Base-by-base conservation (phyloP, 2,797 vertebrate species). In the Neosilurus mollespiculum region DNA sequence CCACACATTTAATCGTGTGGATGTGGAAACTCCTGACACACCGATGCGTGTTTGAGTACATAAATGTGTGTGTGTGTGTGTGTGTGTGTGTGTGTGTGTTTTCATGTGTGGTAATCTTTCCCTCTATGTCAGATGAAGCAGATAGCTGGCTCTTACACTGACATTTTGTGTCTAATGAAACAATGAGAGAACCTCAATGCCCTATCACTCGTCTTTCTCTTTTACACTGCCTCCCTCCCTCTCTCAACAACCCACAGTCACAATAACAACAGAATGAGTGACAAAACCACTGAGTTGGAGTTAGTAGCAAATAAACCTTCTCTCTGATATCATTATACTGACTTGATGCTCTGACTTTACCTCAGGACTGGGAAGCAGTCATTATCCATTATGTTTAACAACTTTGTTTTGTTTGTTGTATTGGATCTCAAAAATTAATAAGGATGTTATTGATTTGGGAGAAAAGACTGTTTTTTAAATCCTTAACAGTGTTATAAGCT, bases 81-180 rank as follows among this genome's bases (percentile, higher is more conserved):
- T 78, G 59, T 54, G 58, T 61, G 67, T 43, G 51, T 67, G 43
- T 43, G 2, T 43, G 37, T 43, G 37, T 43, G 37, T 43, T n/a
- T 67, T 76, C 24, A 70, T 89, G 83, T 81, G 86, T 34, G 54
- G 56, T 72, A 66, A 67, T 73, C 66, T 67, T 81, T 80, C 83
- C 81, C 67, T 54, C 30, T 15, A 83, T 91, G 90, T 92, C 90
- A 89, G 88, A 89, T 90, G 71, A 83, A 90, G 87, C 86, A 88
- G 89, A 92, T 91, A 87, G 90, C 90, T 91, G 84, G 85, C 86
- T 90, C 49, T 54, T 53, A 73, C 81, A 64, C 82, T 91, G 91
- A 91, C 91, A 92, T 93, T 91, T 92, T 79, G 58, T 86, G 84
- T 87, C 80, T 87, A 85, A 86, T 92, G 89, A 88, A 92, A 93